Conservation (phyloP, 2,888 invertebrate genomes). For the Flexamia atlantica region DNA sequence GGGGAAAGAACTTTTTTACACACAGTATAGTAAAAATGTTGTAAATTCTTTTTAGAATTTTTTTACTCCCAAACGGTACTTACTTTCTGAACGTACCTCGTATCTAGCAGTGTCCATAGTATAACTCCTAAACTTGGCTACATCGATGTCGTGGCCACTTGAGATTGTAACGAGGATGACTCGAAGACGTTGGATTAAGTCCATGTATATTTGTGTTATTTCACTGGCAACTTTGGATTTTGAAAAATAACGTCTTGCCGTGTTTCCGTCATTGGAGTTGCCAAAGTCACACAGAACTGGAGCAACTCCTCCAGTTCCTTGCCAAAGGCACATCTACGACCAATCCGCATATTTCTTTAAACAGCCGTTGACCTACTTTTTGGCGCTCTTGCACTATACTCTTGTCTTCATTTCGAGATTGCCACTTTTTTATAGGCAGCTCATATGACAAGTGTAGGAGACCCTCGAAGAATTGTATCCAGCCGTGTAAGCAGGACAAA, state of each 20-base stretch:
- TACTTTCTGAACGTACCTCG: too few species aligned
- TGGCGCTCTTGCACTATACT: slow-evolving; percentile 34
- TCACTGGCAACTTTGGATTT: background rate
- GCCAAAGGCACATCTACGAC: slow-evolving; percentile 57
- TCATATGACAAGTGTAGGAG: slow-evolving; percentile 61
- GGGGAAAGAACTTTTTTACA: too few species aligned
- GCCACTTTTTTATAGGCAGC: slow-evolving; percentile 54
- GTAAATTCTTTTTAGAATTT: too few species aligned
- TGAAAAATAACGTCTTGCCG: slow-evolving; percentile 44
- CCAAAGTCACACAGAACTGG: too few species aligned
- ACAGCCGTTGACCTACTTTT: too few species aligned
- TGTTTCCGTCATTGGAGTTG: slow-evolving; percentile 63
- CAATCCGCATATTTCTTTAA: slow-evolving; percentile 32
- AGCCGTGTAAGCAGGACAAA: slow-evolving; percentile 58
- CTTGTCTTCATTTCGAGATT: slow-evolving; percentile 42
- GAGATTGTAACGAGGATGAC: slow-evolving; percentile 71
- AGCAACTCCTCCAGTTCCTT: too few species aligned
- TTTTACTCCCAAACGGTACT: too few species aligned
- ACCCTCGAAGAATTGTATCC: slow-evolving; percentile 60
- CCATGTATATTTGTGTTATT: slow-evolving; percentile 23
- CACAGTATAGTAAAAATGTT: too few species aligned
- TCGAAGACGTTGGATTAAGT: slow-evolving; percentile 61
- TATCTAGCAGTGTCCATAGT: slow-evolving; percentile 66
- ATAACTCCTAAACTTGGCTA: slow-evolving; percentile 68
- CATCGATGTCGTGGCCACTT: slow-evolving; percentile 65